Evolutionary conservation across 2,797 vertebrate species (phyloP).

Genomic region (Gymnopithys bicolor): DNA sequence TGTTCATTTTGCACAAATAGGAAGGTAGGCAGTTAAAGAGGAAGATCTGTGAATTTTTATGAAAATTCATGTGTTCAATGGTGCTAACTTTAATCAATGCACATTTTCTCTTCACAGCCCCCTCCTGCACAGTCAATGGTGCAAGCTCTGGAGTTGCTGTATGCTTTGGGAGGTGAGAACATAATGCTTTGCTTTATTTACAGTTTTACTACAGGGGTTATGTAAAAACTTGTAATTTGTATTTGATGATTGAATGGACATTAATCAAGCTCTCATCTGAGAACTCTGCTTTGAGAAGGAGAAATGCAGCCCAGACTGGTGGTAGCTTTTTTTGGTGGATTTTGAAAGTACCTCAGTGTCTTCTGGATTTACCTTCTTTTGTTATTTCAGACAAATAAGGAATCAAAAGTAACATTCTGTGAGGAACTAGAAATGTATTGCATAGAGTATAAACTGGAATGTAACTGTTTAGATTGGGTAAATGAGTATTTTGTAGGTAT

Average conservation of each 20-base stretch:
- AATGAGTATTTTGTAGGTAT: neutral
- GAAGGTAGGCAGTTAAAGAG: neutral
- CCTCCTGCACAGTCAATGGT: slow-evolving; percentile 99
- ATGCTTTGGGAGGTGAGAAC: slow-evolving; percentile 92
- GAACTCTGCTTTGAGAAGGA: neutral
- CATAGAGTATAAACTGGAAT: neutral
- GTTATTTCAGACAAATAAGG: neutral
- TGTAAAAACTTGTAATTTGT: neutral
- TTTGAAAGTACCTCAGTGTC: neutral
- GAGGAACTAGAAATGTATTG: neutral
- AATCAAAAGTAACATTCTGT: neutral
- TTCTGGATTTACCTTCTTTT: neutral
- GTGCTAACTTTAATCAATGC: neutral
- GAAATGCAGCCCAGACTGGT: neutral
- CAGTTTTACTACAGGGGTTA: neutral
- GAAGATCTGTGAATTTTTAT: neutral
- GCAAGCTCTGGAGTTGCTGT: slow-evolving; percentile 96
- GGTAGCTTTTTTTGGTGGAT: neutral
- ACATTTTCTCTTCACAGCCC: slow-evolving; percentile 79
- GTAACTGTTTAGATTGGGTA: neutral
- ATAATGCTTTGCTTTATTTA: neutral
- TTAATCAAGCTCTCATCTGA: neutral
- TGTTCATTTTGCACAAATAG: neutral
- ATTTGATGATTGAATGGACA: neutral
- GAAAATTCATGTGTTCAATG: neutral